Evolutionary conservation across 2,797 vertebrate species (phyloP).

Genomic region (Thaleichthys pacificus): DNA sequence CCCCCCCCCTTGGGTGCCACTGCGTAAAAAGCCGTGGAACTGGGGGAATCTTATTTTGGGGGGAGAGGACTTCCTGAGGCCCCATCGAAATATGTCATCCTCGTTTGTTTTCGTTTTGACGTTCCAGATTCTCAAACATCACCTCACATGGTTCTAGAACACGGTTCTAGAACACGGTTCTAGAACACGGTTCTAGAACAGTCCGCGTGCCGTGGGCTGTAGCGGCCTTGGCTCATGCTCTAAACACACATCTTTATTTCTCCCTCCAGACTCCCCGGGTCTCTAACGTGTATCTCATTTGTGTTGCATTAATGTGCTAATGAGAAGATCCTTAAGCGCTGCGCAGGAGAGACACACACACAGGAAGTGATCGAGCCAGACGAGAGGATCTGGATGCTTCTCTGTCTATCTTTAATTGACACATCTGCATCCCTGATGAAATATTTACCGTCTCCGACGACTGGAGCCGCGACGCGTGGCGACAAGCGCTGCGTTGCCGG

Average conservation of each 20-base stretch:
- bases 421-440: slow-evolving; percentile 78
- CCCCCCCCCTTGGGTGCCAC: slow-evolving; percentile 43
- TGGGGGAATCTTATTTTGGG: slow-evolving; percentile 13
- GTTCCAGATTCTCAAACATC: no score
- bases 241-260: slow-evolving; percentile 51
- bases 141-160: no score
- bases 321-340: slow-evolving; percentile 76
- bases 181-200: no score
- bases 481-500: slow-evolving; percentile 55
- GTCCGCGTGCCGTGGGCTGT: background rate
- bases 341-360: slow-evolving; percentile 36
- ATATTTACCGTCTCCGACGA: slow-evolving; percentile 70
- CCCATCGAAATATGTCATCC: no score
- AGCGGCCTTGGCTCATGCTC: slow-evolving; percentile 19
- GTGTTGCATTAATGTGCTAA: slow-evolving; percentile 76
- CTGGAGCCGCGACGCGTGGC: slow-evolving; percentile 54
- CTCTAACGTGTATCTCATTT: slow-evolving; percentile 66
- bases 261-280: slow-evolving; percentile 47
- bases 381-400: slow-evolving; percentile 52
- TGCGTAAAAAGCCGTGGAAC: slow-evolving; percentile 55
- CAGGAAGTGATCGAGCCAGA: slow-evolving; percentile 52
- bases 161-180: no score
- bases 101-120: no score
- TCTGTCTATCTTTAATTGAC: slow-evolving; percentile 74
- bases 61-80: no score